Base-by-base conservation (phyloP, 1,140 invertebrate species). In the Heterodera carotae region DNA sequence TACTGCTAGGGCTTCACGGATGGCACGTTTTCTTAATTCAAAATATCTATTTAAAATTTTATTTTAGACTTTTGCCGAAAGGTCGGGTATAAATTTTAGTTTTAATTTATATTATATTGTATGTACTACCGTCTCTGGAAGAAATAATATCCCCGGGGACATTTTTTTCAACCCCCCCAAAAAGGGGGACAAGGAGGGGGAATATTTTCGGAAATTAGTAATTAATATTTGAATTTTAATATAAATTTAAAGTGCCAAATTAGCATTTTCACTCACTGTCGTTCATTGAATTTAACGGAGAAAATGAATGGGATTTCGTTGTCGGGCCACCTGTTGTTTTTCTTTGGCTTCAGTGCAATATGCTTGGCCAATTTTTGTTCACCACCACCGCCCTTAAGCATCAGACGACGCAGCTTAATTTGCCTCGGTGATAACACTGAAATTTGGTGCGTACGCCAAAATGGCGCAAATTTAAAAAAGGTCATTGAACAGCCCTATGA, bases 291-390 rank as follows among this genome's bases (percentile, higher is more conserved):
- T 66, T 79, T 80, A 10, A 31, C 7, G 33, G 79, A 80, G 43
- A 80, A 75, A 31, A 56, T 12, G 70, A 53, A 80, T 25, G 79
- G 79, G 27, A 80, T 69, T 68, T 74, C 70, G 43, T 79, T 80
- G 43, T 80, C 48, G 2, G 59, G 15, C 79, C 79, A 80, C 25
- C 77, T 36, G 43, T 80, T 80, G 64, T 79, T 69, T 43, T 39
- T 36, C 22, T 66, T 66, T 53, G 72, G 22, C 48, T 80, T 80
- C n/a, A 80, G 60, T 15, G 79, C 77, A 73, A 80, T 71, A 48
- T 77, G 36, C 43, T 43, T 73, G 72, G 72, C 36, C 56, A 62
- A 64, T 34, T 74, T 34, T 31, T n/a, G n/a, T n/a, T n/a, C n/a
- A n/a, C n/a, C n/a, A n/a, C n/a, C n/a, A n/a, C n/a, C n/a, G n/a